Base-by-base conservation (phyloP, 1,140 invertebrate species). In the Drosophila sulfurigaster region DNA sequence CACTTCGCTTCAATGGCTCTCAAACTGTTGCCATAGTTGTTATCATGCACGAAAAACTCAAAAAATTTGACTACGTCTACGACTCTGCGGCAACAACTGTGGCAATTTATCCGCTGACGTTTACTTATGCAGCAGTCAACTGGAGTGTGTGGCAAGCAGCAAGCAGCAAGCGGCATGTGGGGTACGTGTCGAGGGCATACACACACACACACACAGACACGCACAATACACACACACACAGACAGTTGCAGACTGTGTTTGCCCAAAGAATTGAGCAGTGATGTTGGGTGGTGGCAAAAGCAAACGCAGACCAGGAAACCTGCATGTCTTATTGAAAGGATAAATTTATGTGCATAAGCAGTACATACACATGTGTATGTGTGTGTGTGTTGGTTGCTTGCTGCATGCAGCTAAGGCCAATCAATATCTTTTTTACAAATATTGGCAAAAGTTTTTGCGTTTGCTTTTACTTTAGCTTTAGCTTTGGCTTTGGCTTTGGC, bases 391-490 rank as follows among this genome's bases (percentile, higher is more conserved):
- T 54, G 46, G 30, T 57, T 45, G 59, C 7, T 45, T 43, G 11
- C 38, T 60, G 13, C 35, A 38, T 52, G 56, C 48, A 76, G 64
- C 63, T 80, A 38, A 60, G 59, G 81, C 85, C 85, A 88, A 88
- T 88, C 85, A 88, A 88, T 88, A 88, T 89, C 87, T 88, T 83
- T 88, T 89, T 88, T 83, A 83, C 85, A 88, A 88, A 88, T 89
- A 89, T 88, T 83, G 85, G 72, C 72, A 89, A 85, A 89, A 89
- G 81, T 87, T 89, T 65, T 89, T 83, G 74, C 78, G 67, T 82
- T 75, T 83, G 78, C 75, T 72, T 71, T 57, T 76, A 74, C 71
- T 74, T 74, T 74, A 41, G 82, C 79, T 85, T 86, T 74, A 58
- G 73, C 74, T 63, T 71, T 64, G 78, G 77, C 74, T 63, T 71